phyloP scores from a whole-genome alignment of 2,113 vertebrate genomes.

The Saimiri boliviensis region DNA sequence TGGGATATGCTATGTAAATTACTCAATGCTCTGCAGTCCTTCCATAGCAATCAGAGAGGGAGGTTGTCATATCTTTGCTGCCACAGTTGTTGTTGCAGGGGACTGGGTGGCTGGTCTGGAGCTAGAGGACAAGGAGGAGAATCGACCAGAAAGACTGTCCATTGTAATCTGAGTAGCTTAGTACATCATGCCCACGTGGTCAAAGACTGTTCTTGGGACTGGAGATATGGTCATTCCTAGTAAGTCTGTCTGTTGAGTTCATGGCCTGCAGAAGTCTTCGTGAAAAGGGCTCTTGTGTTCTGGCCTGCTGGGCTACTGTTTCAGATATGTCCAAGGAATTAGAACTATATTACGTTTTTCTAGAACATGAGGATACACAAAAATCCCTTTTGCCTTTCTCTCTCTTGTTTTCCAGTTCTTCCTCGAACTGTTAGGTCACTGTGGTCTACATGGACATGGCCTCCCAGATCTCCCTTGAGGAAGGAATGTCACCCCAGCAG shows the following conservation, averaged over 20 bases:
- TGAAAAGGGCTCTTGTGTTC: neutral
- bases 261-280: neutral
- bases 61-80: neutral
- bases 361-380: neutral
- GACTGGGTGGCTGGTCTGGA: fast-evolving
- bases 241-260: neutral
- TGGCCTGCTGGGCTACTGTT: neutral
- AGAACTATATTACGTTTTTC: neutral
- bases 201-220: neutral
- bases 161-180: neutral
- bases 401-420: neutral
- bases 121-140: neutral
- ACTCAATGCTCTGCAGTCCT: neutral
- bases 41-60: neutral
- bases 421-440: neutral
- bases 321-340: neutral
- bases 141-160: neutral
- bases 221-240: neutral
- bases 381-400: neutral
- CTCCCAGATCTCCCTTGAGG: neutral
- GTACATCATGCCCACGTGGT: fast-evolving
- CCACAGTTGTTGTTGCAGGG: neutral
- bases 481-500: neutral
- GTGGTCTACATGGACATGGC: neutral
- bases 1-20: neutral